Percentiles rank a stretch among this genome's conserved stretches.
Conservation (phyloP, 2,113 vertebrate genomes). For the Malurus elegans region DNA sequence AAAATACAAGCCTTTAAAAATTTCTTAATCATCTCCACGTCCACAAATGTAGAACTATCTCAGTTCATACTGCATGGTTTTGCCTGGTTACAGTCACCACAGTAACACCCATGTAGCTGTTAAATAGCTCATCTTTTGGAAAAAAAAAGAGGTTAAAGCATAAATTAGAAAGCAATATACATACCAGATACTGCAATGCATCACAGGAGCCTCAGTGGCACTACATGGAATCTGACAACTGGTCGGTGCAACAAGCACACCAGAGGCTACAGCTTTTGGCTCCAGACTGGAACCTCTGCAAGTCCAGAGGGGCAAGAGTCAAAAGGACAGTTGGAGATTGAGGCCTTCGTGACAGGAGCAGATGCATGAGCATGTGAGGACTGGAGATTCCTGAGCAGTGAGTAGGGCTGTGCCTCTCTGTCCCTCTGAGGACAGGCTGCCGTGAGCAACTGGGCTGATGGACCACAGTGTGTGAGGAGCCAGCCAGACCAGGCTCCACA, state of each 20-base stretch:
- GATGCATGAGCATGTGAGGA: not conserved
- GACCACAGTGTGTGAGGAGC: accelerated
- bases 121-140: not conserved
- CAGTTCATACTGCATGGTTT: not conserved
- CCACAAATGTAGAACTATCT: not conserved
- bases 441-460: accelerated
- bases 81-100: constrained; percentile 54
- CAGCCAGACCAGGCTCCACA: not conserved
- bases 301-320: not conserved
- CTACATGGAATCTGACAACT: not conserved
- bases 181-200: not conserved
- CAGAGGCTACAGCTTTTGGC: not conserved
- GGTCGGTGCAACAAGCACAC: not conserved
- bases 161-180: constrained; percentile 7
- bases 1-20: not conserved
- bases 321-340: not conserved
- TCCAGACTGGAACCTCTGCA: not conserved
- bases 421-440: not conserved
- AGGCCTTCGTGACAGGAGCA: not conserved
- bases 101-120: constrained; percentile 24
- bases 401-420: not conserved
- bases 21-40: not conserved
- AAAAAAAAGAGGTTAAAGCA: not conserved
- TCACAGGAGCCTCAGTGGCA: not conserved
- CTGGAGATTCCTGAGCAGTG: not conserved